Base-by-base conservation (phyloP, 2,797 vertebrate species). In the Fundulus diaphanus region DNA sequence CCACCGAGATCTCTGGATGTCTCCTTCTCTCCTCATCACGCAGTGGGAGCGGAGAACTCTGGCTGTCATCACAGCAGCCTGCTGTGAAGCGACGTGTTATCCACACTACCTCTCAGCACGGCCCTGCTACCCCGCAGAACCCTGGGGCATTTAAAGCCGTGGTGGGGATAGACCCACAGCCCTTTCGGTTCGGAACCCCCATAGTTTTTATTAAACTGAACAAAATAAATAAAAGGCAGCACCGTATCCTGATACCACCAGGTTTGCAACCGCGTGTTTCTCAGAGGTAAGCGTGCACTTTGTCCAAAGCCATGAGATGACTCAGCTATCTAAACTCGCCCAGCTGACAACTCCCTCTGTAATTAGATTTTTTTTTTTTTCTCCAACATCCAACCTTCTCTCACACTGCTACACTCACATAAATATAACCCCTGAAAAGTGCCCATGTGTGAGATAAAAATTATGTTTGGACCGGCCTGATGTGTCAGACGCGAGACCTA, bases 301-400 rank as follows among this genome's bases (percentile, higher is more conserved):
- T 42, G 3, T 66, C 40, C 40, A 44, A 66, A 44, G 63, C 63
- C 37, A 44, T 44, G 13, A 66, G 63, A 44, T 66, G 37, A 66
- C 63, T 44, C 68, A 83, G 77, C 79, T 76, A 86, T 86, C 87
- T 70, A 85, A 82, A 90, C 67, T 80, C 59, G 76, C 90, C 84
- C 80, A 59, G 63, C 66, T 85, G 71, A 87, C 88, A 77, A 73
- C 77, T 77, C 74, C 74, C 79, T 40, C 78, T 31, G 68, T 69
- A 74, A 81, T 78, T 74, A 82, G 77, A 79, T 27, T 44, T 44
- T 66, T 42, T 42, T 4, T 12, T 24, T 65, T n/a, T n/a, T n/a
- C n/a, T 56, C 29, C 63, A 67, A 70, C 70, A 77, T 73, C 72
- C 66, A 68, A 67, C 33, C 46, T 27, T 42, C 66, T 33, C 37